Percentiles rank a stretch among this genome's conserved stretches.
phyloP scores from a whole-genome alignment of 2,888 invertebrate genomes.

The Agonum fuliginosum region DNA sequence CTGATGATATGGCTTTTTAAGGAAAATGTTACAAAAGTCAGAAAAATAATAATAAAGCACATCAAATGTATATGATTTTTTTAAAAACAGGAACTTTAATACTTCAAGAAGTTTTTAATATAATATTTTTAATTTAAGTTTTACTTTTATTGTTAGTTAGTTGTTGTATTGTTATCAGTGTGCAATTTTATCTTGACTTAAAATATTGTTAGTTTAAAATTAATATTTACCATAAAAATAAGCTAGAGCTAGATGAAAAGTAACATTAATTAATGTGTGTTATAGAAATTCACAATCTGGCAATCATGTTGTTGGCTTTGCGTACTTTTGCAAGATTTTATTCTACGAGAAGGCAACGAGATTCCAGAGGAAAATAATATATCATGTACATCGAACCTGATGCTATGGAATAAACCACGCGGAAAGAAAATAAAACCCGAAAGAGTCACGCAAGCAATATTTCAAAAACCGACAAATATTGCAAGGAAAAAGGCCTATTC shows the following conservation, averaged over 20 bases:
- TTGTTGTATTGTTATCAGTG: no score
- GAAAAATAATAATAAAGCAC: background rate
- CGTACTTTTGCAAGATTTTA: background rate
- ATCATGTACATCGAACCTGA: background rate
- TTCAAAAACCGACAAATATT: background rate
- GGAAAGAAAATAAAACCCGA: slow-evolving; percentile 1
- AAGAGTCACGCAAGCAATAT: background rate
- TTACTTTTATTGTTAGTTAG: no score
- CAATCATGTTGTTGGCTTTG: background rate
- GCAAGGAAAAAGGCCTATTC: background rate
- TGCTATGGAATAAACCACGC: background rate
- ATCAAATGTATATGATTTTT: slow-evolving; percentile 5
- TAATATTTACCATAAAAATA: no score
- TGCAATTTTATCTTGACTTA: no score
- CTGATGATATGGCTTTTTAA: background rate
- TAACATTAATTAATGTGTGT: no score
- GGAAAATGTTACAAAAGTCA: background rate
- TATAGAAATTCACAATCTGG: background rate
- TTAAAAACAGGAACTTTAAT: background rate
- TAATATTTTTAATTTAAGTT: no score
- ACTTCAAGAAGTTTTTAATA: background rate
- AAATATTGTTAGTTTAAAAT: no score
- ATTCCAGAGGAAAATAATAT: background rate
- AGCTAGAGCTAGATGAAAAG: no score
- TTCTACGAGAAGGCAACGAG: background rate